These are phyloP conservation scores for Lampris incognitus DNA, from an alignment of 2,113 vertebrate species.

Conservation along the genomic window DNA sequence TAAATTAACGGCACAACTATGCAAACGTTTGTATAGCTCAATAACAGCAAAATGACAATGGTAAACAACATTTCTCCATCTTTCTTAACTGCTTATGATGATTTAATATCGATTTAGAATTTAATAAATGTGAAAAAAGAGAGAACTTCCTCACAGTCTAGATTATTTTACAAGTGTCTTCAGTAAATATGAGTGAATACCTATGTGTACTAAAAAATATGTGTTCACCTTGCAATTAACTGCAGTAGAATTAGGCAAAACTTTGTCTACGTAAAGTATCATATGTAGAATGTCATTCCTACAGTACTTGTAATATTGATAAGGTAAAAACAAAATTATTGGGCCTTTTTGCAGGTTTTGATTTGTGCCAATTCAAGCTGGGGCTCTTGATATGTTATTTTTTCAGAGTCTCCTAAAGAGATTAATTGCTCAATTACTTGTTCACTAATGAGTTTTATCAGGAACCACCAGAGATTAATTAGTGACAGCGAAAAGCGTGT, in stretches of 20 bases:
- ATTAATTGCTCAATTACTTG: slow-evolving; percentile 77
- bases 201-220: too few relatives aligned
- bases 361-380: slow-evolving; percentile 37
- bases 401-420: slow-evolving; percentile 48
- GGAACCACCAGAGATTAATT: slow-evolving; percentile 79
- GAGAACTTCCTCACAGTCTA: too few relatives aligned
- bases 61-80: slow-evolving; percentile 57
- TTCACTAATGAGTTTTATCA: slow-evolving; percentile 79
- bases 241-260: too few relatives aligned
- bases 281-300: background rate
- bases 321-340: slow-evolving; percentile 13
- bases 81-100: slow-evolving; percentile 34
- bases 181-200: too few relatives aligned
- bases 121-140: slow-evolving; percentile 7
- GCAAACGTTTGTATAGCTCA: slow-evolving; percentile 69
- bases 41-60: slow-evolving; percentile 73
- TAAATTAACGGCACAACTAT: slow-evolving; percentile 57
- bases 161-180: too few relatives aligned
- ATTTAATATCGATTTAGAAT: slow-evolving; percentile 35
- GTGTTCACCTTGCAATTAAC: too few relatives aligned
- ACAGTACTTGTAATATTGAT: slow-evolving; percentile 16
- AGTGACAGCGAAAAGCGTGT: slow-evolving; percentile 70
- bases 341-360: slow-evolving; percentile 6
- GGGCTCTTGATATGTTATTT: slow-evolving; percentile 54
- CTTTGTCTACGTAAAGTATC: too few relatives aligned